Percentiles rank a stretch among this genome's conserved stretches.
Conservation (phyloP, 1,140 invertebrate genomes). For the Drosophila santomea region DNA sequence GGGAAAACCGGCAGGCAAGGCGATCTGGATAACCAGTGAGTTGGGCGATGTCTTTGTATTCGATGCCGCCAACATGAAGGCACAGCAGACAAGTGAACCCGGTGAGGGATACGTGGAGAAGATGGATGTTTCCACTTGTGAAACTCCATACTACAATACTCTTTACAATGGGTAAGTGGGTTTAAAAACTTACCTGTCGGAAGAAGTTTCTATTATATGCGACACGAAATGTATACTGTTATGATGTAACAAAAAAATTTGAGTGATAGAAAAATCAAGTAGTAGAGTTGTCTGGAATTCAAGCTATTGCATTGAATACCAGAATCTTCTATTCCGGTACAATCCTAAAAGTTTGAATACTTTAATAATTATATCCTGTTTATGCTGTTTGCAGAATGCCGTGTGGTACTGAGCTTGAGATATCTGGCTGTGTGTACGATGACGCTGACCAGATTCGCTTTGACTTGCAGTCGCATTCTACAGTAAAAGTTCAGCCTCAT, state of each 20-base stretch:
- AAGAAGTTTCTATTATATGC: too few species aligned
- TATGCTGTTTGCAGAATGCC: slow-evolving; percentile 75
- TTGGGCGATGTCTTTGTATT: slow-evolving; percentile 93
- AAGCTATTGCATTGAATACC: too few species aligned
- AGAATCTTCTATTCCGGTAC: not conserved
- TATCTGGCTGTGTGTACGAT: slow-evolving; percentile 90
- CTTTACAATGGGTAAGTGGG: slow-evolving; percentile 84
- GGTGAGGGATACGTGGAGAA: slow-evolving; percentile 87
- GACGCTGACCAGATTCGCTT: slow-evolving; percentile 90
- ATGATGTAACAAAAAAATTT: not conserved
- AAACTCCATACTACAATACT: slow-evolving; percentile 87
- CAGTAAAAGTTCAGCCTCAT: slow-evolving; percentile 87
- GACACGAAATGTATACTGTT: too few species aligned
- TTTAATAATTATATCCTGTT: not conserved
- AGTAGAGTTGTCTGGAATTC: too few species aligned
- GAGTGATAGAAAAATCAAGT: too few species aligned
- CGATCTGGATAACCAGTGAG: slow-evolving; percentile 91
- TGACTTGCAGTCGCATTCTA: slow-evolving; percentile 90
- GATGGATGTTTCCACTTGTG: slow-evolving; percentile 89
- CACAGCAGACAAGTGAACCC: slow-evolving; percentile 84
- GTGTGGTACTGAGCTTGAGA: slow-evolving; percentile 88
- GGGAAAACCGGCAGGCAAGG: slow-evolving; percentile 88
- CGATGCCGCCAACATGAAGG: slow-evolving; percentile 87
- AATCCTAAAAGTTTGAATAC: not conserved
- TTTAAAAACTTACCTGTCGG: not conserved